A percentile compares a stretch with the other conserved stretches of the same genome.
Conservation (phyloP, 1,140 invertebrate genomes). For the Palaemon carinicauda region DNA sequence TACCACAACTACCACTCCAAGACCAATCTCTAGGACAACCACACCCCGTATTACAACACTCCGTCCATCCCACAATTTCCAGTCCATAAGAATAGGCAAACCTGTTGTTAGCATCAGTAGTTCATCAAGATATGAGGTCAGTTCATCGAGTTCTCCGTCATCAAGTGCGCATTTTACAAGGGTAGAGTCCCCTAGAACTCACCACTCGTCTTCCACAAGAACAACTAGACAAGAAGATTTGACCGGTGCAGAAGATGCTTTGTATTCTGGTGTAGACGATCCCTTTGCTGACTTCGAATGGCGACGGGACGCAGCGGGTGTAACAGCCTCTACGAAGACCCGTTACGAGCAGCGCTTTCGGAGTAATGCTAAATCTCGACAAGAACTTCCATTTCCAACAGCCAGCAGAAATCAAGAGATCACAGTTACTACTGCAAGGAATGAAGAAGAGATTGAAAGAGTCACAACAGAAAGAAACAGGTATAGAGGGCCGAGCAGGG, state of each 20-base stretch:
- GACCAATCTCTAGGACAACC: background rate
- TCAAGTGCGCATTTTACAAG: background rate
- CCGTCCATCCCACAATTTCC: background rate
- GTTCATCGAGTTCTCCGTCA: background rate
- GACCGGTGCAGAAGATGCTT: constrained; percentile 14
- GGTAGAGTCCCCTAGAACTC: background rate
- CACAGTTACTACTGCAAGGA: background rate
- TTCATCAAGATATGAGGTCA: background rate
- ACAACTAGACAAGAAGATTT: constrained; percentile 20
- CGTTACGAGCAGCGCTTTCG: constrained; percentile 45
- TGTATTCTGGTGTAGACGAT: constrained; percentile 27
- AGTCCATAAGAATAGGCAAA: constrained; percentile 9
- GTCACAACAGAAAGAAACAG: background rate
- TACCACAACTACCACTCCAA: constrained; percentile 43
- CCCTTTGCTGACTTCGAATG: constrained; percentile 58
- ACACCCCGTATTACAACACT: constrained; percentile 22
- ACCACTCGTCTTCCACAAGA: background rate
- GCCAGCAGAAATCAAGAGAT: constrained; percentile 15
- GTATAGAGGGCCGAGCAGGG: background rate
- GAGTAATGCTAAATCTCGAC: background rate
- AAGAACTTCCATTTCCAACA: background rate
- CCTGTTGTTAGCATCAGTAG: constrained; percentile 36
- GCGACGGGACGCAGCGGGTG: constrained; percentile 45
- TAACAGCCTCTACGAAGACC: constrained; percentile 53
- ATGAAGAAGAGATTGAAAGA: background rate